Evolutionary conservation across 1,140 invertebrate genomes (phyloP), one percentile per base, ranked within the genome.

Genomic region (Saxidomus purpurata): DNA sequence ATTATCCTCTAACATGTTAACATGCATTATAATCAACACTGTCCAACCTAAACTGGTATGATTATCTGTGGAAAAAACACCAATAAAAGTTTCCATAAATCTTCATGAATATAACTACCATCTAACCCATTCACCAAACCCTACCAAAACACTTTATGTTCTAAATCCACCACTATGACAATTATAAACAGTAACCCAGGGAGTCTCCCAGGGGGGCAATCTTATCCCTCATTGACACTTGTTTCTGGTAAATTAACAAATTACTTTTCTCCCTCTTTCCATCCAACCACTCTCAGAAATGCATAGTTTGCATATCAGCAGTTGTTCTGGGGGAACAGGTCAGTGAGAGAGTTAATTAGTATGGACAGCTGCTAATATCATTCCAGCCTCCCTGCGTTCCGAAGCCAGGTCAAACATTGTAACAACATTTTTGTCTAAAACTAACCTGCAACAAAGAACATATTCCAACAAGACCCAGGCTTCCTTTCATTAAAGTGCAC

Each of bases 231-330:
- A 71, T 71, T 71, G 67, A 71, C 67, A 71, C 67, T 71, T 71
- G 67, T 71, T 71, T 40, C 67, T 71, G 67, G 34, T 71, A 71
- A 71, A 71, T 71, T 71, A 71, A 40, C 67, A 71, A 71, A 71
- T 71, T 25, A 71, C 2, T 71, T 67, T 9, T 38, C 13, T 38
- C 36, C 38, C 67, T 38, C 15, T 28, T 28, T 22, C 59, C 25
- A 28, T 28, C n/a, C 67, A 71, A 15, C 67, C 34, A 38, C 67
- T 71, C 67, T 71, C 34, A 31, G 67, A 71, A 9, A 71, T 71
- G 34, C 67, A 71, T 71, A 38, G 31, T 38, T 71, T 17, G 67
- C 67, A 71, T 71, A 71, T 71, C 67, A 71, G 67, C 19, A 71
- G 34, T 28, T 11, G 2, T 22, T 71, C 34, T 40, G 34, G 34